Evolutionary conservation across 2,797 vertebrate genomes (phyloP).

Genomic region (Gymnodraco acuticeps): DNA sequence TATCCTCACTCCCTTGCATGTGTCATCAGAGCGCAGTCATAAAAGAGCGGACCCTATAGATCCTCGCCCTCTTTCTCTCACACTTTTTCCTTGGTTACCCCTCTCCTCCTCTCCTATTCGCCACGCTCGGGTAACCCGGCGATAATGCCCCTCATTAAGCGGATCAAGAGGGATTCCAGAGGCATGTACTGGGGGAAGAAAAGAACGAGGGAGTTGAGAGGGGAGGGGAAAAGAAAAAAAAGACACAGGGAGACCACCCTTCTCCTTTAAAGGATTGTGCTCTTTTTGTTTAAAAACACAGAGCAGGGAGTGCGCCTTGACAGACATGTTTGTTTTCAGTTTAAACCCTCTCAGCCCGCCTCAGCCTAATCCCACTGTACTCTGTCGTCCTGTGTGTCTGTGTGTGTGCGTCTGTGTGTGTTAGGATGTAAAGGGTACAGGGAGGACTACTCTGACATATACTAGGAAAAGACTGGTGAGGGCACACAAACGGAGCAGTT

Average conservation of each 20-base stretch:
- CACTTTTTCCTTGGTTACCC: slow-evolving; percentile 69
- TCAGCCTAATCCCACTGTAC: slow-evolving; percentile 63
- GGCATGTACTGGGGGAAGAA: slow-evolving; percentile 79
- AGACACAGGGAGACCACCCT: slow-evolving; percentile 62
- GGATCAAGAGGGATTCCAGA: slow-evolving; percentile 84
- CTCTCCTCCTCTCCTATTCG: slow-evolving; percentile 73
- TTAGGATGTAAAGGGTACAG: slow-evolving; percentile 37
- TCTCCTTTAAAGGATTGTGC: slow-evolving; percentile 69
- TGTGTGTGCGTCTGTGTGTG: slow-evolving; percentile 15
- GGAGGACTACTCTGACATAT: slow-evolving; percentile 48
- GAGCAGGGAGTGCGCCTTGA: slow-evolving; percentile 59
- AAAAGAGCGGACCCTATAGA: slow-evolving; percentile 61
- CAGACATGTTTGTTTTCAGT: slow-evolving; percentile 78
- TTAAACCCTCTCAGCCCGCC: slow-evolving; percentile 61
- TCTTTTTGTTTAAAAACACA: slow-evolving; percentile 69
- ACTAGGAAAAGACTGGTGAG: slow-evolving; percentile 46
- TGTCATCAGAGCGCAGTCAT: slow-evolving; percentile 28
- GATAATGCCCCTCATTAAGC: slow-evolving; percentile 89
- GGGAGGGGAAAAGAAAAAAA: slow-evolving; percentile 31
- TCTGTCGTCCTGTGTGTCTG: background rate
- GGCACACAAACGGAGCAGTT: slow-evolving; percentile 55
- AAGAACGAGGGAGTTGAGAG: slow-evolving; percentile 60
- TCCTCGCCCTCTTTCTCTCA: slow-evolving; percentile 40
- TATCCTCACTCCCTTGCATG: slow-evolving; percentile 18
- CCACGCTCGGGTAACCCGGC: slow-evolving; percentile 80